Percentiles rank a stretch among this genome's conserved stretches.
Evolutionary conservation across 2,888 invertebrate species (phyloP).

Genomic region (Caenorhabditis japonica): DNA sequence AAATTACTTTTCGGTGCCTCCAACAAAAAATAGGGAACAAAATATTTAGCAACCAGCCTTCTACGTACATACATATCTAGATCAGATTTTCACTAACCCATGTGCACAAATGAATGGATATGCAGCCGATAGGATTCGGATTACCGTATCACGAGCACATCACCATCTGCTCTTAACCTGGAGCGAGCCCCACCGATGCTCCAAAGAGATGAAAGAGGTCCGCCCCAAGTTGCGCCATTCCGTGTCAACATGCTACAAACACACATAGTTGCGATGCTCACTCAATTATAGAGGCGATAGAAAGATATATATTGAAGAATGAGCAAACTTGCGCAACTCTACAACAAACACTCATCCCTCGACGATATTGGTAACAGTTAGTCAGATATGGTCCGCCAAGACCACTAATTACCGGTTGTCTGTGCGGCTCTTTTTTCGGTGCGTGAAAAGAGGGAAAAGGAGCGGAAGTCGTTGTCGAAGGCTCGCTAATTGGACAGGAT

Average conservation of each 20-base stretch:
- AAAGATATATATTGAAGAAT: no score
- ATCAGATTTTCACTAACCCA: no score
- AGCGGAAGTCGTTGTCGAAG: conserved; percentile 21
- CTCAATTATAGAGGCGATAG: conserved; percentile 44
- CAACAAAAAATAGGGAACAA: no score
- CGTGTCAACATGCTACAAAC: conserved; percentile 34
- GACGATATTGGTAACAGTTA: no score
- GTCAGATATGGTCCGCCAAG: background rate
- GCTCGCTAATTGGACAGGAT: conserved; percentile 9
- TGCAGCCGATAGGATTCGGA: conserved; percentile 1
- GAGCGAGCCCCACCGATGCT: conserved; percentile 12
- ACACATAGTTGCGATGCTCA: conserved; percentile 38
- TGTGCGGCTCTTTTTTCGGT: conserved; percentile 7
- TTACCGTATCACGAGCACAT: conserved; percentile 31
- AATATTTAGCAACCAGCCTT: no score
- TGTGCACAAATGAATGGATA: no score
- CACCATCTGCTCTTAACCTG: conserved; percentile 20
- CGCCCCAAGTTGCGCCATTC: conserved; percentile 31
- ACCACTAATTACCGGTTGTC: conserved; percentile 16
- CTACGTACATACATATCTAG: no score
- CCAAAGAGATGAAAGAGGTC: conserved; percentile 26
- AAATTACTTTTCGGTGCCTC: no score
- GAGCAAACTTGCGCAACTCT: conserved; percentile 27
- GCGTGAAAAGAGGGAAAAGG: background rate
- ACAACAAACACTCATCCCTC: conserved; percentile 41